These are phyloP conservation scores for Lymantria monacha DNA, from an alignment of 2,888 invertebrate genomes.

Conservation along the genomic window DNA sequence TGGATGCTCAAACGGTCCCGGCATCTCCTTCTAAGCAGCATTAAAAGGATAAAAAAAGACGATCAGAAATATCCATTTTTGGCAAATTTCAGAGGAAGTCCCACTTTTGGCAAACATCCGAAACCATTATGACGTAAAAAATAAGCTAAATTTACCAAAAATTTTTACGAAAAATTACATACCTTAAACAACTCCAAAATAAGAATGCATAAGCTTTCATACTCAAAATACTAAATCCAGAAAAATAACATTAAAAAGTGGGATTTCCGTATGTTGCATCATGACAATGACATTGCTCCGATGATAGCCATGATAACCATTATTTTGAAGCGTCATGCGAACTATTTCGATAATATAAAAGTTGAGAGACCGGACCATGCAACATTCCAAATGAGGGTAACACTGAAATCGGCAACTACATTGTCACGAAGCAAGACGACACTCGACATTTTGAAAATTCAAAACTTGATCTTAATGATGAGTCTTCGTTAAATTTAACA, in stretches of 20 bases:
- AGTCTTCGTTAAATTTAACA: constrained; percentile 15
- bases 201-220: constrained; percentile 8
- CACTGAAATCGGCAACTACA: constrained; percentile 78
- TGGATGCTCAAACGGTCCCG: constrained; percentile 70
- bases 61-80: constrained; percentile 27
- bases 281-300: constrained; percentile 80
- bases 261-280: constrained; percentile 75
- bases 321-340: constrained; percentile 69
- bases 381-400: constrained; percentile 73
- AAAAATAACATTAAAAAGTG: constrained; percentile 38
- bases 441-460: constrained; percentile 41
- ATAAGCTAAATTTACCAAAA: not conserved
- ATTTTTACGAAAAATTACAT: not conserved
- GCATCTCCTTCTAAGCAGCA: constrained; percentile 78
- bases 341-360: constrained; percentile 46
- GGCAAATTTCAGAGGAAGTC: constrained; percentile 23
- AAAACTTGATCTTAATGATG: constrained; percentile 38
- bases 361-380: constrained; percentile 60
- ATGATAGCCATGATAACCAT: constrained; percentile 77
- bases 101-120: constrained; percentile 31
- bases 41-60: constrained; percentile 65
- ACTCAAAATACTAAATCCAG: not conserved
- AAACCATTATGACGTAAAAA: constrained; percentile 1
- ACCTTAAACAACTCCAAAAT: constrained; percentile 3
- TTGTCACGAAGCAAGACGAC: constrained; percentile 81